Percentiles rank a stretch among this genome's conserved stretches.
phyloP scores from a whole-genome alignment of 2,888 invertebrate genomes.

The Patella caerulea region DNA sequence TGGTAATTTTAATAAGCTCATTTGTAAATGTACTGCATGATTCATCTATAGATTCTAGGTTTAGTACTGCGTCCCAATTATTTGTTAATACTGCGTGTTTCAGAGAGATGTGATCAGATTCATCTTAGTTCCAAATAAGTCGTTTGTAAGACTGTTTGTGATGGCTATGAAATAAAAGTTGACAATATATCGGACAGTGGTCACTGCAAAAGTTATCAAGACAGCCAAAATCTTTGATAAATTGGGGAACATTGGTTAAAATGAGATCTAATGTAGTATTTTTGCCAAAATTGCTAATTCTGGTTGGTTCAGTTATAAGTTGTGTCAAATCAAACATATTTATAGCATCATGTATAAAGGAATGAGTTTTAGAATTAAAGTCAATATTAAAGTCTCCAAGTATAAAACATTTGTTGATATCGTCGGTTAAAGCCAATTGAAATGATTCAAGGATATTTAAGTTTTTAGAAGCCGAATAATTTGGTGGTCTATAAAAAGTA shows the following conservation, averaged over 20 bases:
- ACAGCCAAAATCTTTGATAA: not conserved
- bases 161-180: not conserved
- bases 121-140: conserved; percentile 17
- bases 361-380: not conserved
- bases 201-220: conserved; percentile 3
- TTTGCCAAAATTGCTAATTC: conserved; percentile 6
- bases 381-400: conserved; percentile 1
- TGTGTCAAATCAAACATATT: not conserved
- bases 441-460: not conserved
- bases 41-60: not conserved
- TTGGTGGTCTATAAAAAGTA: conserved; percentile 20
- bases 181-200: not conserved
- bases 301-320: conserved; percentile 18
- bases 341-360: conserved; percentile 6
- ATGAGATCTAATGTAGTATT: conserved; percentile 12
- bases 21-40: not conserved
- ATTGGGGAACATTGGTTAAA: not conserved
- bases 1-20: not conserved
- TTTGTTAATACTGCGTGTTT: not conserved
- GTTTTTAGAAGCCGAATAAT: not conserved
- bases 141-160: not conserved
- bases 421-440: not conserved
- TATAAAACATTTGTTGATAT: conserved; percentile 6
- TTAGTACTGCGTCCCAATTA: not conserved
- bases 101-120: not conserved